Evolutionary conservation across 2,888 invertebrate genomes (phyloP), one percentile per base, ranked within the genome.

Genomic region (Meteorus colon): DNA sequence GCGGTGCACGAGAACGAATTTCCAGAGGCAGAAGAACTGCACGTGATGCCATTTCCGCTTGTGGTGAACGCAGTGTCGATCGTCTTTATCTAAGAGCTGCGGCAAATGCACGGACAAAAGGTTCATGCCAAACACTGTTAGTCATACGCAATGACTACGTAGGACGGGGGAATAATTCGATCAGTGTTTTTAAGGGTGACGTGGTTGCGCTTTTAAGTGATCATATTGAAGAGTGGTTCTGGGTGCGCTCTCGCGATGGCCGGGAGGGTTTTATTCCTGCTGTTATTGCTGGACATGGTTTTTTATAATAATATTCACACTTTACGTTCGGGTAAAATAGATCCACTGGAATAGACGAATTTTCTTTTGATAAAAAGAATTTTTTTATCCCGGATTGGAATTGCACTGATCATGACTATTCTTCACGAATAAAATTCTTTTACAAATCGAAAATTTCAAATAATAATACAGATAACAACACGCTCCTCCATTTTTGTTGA

Each of bases 211-310:
- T 96, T 79, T 90, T 95, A 68, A 90, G 92, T 87, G 90, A 92
- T 81, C 89, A 92, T 63, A 92, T 92, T 55, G 92, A 92, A 78
- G 95, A 95, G 76, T 96, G 95, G 95, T 95, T 95, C 88, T 95
- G 94, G 90, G 94, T 96, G 60, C 91, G 92, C 85, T 93, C 93
- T 81, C 92, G 92, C 78, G 94, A 94, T 81, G 95, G 95, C 0
- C 91, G 90, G 78, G 94, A 94, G 84, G 95, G 95, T 60, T 95
- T 94, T 83, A 95, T 96, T 82, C 96, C 96, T 0, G 94, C 95
- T 10, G 93, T 92, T 66, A 92, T 95, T 24, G 95, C 95, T 65
- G 95, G 95, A 4, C 94, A 95, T 88, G 95, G 95, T 24, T 95
- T 94, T 87, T 92, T 95, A 86, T 95, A 91, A 90, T 81, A 80